Evolutionary conservation across 2,797 vertebrate species (phyloP).

Genomic region (Eremophila alpestris): DNA sequence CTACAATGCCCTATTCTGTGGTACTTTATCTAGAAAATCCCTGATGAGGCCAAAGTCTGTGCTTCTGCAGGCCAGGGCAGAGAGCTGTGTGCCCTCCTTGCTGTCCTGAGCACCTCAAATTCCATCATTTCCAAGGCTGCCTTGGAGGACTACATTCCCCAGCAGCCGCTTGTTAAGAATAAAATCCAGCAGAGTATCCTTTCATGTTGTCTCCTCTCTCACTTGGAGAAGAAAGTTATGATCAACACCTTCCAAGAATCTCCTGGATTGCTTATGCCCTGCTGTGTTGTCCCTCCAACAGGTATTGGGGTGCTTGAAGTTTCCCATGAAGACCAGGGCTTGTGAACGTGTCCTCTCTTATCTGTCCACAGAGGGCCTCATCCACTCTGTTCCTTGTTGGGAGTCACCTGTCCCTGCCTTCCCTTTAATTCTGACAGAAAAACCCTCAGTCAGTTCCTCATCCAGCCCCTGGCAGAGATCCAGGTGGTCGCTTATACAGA

Average conservation of each 20-base stretch:
- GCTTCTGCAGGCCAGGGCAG: not conserved
- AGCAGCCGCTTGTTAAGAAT: not conserved
- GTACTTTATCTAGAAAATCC: not conserved
- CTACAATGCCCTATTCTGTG: not conserved
- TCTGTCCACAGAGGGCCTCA: not conserved
- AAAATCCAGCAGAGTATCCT: not conserved
- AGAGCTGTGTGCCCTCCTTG: not conserved
- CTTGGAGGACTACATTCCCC: not conserved
- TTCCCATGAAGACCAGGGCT: not conserved
- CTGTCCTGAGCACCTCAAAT: not conserved
- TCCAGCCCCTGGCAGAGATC: not conserved
- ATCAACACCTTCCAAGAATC: not conserved
- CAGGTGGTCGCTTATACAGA: not conserved
- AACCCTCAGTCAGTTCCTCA: not conserved
- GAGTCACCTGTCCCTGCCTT: not conserved
- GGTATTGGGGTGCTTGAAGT: not conserved
- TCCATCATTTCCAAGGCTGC: not conserved
- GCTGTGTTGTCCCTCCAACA: not conserved
- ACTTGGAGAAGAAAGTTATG: not conserved
- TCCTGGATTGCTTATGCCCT: not conserved
- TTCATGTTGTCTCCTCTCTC: not conserved
- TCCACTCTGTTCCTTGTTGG: not conserved
- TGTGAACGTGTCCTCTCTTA: not conserved
- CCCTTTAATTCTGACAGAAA: not conserved
- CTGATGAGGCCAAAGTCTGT: not conserved